Percentiles rank a stretch among this genome's conserved stretches.
These are phyloP conservation scores for Empis stercorea DNA, from an alignment of 2,888 invertebrate genomes.

Conservation along the genomic window DNA sequence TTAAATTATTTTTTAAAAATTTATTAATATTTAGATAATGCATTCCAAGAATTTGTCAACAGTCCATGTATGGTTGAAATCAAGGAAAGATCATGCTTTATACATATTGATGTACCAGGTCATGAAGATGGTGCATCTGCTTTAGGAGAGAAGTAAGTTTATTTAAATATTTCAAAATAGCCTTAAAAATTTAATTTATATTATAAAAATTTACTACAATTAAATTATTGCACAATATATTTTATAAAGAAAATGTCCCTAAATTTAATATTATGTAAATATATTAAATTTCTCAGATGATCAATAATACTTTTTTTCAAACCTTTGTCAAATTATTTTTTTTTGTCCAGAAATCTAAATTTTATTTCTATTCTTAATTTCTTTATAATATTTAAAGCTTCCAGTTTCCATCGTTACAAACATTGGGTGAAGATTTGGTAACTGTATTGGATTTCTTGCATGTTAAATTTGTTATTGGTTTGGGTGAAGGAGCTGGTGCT, in stretches of 20 bases:
- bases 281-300: too few species aligned
- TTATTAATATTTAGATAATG: slow-evolving; percentile 54
- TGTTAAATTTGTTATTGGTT: slow-evolving; percentile 68
- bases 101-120: slow-evolving; percentile 76
- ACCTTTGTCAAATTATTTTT: too few species aligned
- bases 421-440: slow-evolving; percentile 67
- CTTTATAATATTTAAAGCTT: slow-evolving; percentile 41
- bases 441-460: slow-evolving; percentile 71
- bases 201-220: too few species aligned
- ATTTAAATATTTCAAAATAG: too few species aligned
- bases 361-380: too few species aligned
- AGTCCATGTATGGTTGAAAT: slow-evolving; percentile 74
- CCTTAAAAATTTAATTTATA: too few species aligned
- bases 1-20: not conserved
- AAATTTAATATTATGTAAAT: too few species aligned
- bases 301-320: too few species aligned
- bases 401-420: slow-evolving; percentile 69
- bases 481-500: slow-evolving; percentile 82
- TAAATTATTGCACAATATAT: too few species aligned
- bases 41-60: slow-evolving; percentile 70
- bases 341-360: too few species aligned
- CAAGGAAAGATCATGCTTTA: slow-evolving; percentile 71
- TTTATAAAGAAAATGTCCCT: too few species aligned
- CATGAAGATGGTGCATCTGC: slow-evolving; percentile 73
- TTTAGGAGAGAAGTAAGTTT: slow-evolving; percentile 56